Percentiles rank a stretch among this genome's conserved stretches.
Conservation (phyloP, 53 echinoderm and acorn worm species). For the Holothuria leucospilota region DNA sequence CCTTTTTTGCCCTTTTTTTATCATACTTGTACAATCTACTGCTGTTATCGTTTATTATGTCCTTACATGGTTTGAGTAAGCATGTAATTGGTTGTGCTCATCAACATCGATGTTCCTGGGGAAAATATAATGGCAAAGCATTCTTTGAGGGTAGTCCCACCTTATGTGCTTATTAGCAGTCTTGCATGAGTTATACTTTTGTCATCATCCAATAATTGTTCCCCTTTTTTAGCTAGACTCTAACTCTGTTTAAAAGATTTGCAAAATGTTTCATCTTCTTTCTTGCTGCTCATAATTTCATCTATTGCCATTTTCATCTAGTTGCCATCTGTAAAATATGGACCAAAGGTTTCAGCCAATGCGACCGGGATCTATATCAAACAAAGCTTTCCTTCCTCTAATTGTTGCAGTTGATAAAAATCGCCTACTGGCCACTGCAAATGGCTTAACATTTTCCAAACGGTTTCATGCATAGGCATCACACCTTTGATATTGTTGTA, state of each 20-base stretch:
- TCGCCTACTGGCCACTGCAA: too few species aligned
- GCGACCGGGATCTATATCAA: slow-evolving; percentile 5
- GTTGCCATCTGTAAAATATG: slow-evolving; percentile 45
- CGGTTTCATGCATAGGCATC: too few species aligned
- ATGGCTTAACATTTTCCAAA: too few species aligned
- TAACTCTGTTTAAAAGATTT: slow-evolving; percentile 18
- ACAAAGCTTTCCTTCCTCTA: slow-evolving; percentile 2
- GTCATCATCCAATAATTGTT: slow-evolving; percentile 34
- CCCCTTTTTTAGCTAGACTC: slow-evolving; percentile 56
- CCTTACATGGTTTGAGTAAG: neutral
- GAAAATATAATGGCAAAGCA: slow-evolving; percentile 43
- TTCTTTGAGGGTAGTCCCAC: slow-evolving; percentile 11
- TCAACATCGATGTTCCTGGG: slow-evolving; percentile 42
- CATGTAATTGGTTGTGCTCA: slow-evolving; percentile 31
- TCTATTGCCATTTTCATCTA: too few species aligned
- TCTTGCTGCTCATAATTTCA: slow-evolving; percentile 60
- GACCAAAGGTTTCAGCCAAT: slow-evolving; percentile 41
- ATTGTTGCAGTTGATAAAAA: slow-evolving; percentile 58
- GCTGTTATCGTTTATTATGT: slow-evolving; percentile 11
- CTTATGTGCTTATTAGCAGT: too few species aligned
- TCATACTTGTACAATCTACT: slow-evolving; percentile 1
- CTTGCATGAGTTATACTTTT: slow-evolving; percentile 44
- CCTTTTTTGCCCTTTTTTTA: neutral
- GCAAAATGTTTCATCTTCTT: slow-evolving; percentile 42
- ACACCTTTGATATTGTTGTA: too few species aligned